These are phyloP conservation scores for Drosophila eohydei DNA, from an alignment of 2,888 invertebrate genomes.

Conservation along the genomic window DNA sequence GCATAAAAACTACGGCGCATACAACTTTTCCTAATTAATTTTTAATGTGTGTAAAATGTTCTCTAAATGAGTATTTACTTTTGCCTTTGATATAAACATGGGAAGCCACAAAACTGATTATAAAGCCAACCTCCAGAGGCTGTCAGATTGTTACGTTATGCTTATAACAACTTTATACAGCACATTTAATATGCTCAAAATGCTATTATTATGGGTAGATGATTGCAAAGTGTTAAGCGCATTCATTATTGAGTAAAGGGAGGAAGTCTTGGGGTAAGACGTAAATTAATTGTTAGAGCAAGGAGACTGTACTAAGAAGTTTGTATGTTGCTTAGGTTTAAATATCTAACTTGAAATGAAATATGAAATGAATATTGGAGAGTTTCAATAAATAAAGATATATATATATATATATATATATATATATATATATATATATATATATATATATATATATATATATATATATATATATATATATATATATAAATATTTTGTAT, in stretches of 20 bases:
- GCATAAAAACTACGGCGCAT: conserved; percentile 67
- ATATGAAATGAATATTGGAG: not conserved
- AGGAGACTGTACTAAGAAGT: not conserved
- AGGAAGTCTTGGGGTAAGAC: not conserved
- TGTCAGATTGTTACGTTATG: not conserved
- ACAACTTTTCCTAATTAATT: conserved; percentile 74
- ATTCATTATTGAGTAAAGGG: not conserved
- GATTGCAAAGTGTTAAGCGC: not conserved
- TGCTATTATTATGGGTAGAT: not conserved
- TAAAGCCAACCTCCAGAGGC: conserved; percentile 10
- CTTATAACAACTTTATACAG: not conserved
- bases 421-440: no score
- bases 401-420: no score
- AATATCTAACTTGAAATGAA: not conserved
- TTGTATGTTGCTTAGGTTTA: not conserved
- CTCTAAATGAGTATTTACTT: conserved; percentile 60
- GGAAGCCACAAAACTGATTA: conserved; percentile 18
- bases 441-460: no score
- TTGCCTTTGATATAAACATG: conserved; percentile 23
- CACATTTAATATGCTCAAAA: conserved; percentile 3
- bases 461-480: no score
- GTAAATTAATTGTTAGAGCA: not conserved
- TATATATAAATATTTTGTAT: no score
- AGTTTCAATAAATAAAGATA: no score
- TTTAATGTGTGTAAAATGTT: conserved; percentile 76